Percentiles rank a stretch among this genome's conserved stretches.
Evolutionary conservation across 2,888 invertebrate genomes (phyloP).

Genomic region (Salticus scenicus): DNA sequence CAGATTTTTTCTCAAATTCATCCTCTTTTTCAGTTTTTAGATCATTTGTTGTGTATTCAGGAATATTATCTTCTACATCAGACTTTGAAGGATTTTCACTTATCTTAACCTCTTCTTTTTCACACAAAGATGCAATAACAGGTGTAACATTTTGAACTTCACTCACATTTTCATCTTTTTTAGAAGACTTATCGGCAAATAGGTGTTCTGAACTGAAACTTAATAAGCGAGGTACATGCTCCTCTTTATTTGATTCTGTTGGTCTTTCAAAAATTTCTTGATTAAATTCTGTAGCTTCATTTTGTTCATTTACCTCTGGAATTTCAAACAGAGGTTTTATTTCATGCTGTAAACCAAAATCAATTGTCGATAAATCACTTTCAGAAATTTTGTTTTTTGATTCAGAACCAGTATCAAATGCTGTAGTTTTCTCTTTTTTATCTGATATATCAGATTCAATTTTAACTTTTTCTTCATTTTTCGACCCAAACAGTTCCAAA

Average conservation of each 20-base stretch:
- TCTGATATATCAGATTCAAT: not conserved
- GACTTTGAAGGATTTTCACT: not conserved
- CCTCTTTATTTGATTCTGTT: slow-evolving; percentile 32
- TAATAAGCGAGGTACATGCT: slow-evolving; percentile 39
- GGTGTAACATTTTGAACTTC: not conserved
- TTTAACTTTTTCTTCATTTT: slow-evolving; percentile 34
- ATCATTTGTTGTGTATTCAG: not conserved
- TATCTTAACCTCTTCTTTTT: slow-evolving; percentile 1
- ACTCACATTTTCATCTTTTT: not conserved
- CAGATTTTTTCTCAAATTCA: not conserved
- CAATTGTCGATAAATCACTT: slow-evolving; percentile 25
- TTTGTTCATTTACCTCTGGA: slow-evolving; percentile 63
- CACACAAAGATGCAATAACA: not conserved
- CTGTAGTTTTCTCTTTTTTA: slow-evolving; percentile 18
- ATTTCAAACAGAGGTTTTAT: slow-evolving; percentile 48
- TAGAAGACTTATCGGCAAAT: slow-evolving; percentile 27
- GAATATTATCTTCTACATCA: not conserved
- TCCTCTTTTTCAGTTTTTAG: not conserved
- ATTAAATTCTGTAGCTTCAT: slow-evolving; percentile 66
- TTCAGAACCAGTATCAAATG: slow-evolving; percentile 16
- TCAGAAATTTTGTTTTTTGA: slow-evolving; percentile 30
- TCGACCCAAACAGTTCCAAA: slow-evolving; percentile 45
- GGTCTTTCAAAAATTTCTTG: slow-evolving; percentile 58
- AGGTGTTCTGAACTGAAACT: slow-evolving; percentile 59
- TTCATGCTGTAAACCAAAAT: slow-evolving; percentile 30